phyloP scores from a whole-genome alignment of 2,888 invertebrate species.

The Maniola hyperantus region DNA sequence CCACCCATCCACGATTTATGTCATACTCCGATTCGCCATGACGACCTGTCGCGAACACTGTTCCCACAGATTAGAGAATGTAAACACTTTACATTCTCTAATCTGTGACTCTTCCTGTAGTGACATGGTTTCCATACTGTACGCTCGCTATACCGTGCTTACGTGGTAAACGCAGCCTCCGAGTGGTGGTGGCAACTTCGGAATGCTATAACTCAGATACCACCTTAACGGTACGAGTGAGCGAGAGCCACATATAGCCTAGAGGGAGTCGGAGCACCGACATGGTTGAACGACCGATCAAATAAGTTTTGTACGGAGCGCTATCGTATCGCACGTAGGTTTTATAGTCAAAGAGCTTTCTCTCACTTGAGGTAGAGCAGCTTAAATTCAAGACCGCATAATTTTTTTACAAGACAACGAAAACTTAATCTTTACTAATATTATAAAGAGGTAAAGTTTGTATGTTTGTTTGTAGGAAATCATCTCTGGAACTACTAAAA shows the following conservation, averaged over 20 bases:
- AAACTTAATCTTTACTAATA: too few species aligned
- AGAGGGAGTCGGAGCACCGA: slow-evolving; percentile 58
- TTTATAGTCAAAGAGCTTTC: background rate
- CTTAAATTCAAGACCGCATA: too few species aligned
- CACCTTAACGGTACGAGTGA: slow-evolving; percentile 78
- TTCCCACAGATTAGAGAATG: too few species aligned
- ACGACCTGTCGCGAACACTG: too few species aligned
- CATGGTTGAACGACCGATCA: slow-evolving; percentile 83
- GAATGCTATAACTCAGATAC: slow-evolving; percentile 81
- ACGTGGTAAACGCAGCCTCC: slow-evolving; percentile 66
- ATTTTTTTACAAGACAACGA: too few species aligned
- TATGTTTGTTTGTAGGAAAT: too few species aligned
- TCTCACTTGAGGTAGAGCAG: background rate
- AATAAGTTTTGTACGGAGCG: slow-evolving; percentile 79
- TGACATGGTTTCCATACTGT: background rate
- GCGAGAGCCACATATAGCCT: slow-evolving; percentile 55
- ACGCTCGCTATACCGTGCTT: background rate
- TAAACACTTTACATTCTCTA: too few species aligned
- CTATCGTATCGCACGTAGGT: slow-evolving; percentile 73
- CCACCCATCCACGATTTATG: too few species aligned
- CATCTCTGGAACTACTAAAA: too few species aligned
- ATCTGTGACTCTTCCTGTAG: too few species aligned
- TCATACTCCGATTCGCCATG: too few species aligned
- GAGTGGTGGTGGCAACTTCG: slow-evolving; percentile 74
- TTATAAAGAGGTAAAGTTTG: too few species aligned